Base-by-base conservation (phyloP, 2,888 invertebrate genomes). In the Euproctis similis region DNA sequence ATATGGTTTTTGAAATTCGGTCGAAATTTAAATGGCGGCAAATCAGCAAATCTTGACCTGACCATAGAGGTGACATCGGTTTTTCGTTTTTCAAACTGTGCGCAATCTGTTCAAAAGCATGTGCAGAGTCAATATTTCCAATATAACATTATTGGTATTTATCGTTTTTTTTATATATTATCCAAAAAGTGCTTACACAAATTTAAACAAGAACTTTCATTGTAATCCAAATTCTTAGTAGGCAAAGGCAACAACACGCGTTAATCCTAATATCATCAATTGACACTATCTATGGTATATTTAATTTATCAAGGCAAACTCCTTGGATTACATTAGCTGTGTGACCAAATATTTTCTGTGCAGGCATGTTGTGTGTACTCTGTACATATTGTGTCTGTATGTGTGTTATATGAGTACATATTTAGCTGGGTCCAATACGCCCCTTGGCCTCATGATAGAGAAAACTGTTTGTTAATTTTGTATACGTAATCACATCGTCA, bases 301-400 rank as follows among this genome's bases (percentile, higher is more conserved):
- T 68, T 69, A 75, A 71, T 70, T 69, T 71, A 73, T 74, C 69
- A 77, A 74, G 65, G 70, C 66, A 77, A 76, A 78, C 72, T 66
- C 62, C 69, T 75, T 64, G 60, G 74, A 70, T 76, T 73, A 77
- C 78, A 70, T 67, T 67, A 64, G 62, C 59, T 64, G 64, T 63
- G 70, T 78, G 73, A 67, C 80, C 75, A 81, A 81, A 82, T 81
- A 81, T 81, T 82, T 77, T 80, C 67, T 62, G 65, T 76, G 76
- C 68, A 73, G 74, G 76, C 72, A 53, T 73, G 57, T 59, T 60
- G 53, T 58, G 69, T 62, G 11, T 28, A 24, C 26, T 24, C 30
- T 30, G 70, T 68, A 76, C 64, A 74, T 58, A 55, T 53, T 67
- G 62, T 70, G 53, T 45, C 32, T 47, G 44, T 47, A 41, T 46